Conservation (phyloP, 2,888 invertebrate genomes). For the Stenchaetothrips biformis region DNA sequence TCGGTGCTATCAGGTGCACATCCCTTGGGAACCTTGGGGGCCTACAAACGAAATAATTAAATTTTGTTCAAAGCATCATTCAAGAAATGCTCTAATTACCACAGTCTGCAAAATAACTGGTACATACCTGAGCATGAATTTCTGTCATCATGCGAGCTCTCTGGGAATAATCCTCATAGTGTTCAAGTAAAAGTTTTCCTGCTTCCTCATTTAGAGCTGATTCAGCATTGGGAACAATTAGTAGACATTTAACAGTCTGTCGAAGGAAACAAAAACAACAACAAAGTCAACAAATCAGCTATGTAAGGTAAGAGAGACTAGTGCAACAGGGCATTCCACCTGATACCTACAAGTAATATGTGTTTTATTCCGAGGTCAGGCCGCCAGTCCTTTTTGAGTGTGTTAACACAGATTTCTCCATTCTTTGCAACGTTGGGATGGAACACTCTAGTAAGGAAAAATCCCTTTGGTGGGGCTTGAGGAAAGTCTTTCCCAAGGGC, state of each 20-base stretch:
- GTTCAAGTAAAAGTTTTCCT: conserved; percentile 85
- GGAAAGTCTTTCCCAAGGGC: conserved; percentile 91
- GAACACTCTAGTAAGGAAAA: conserved; percentile 92
- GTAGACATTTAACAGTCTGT: conserved; percentile 86
- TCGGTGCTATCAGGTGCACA: conserved; percentile 44
- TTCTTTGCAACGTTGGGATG: conserved; percentile 92
- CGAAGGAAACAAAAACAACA: conserved; percentile 27
- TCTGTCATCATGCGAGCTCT: conserved; percentile 87
- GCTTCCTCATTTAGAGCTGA: conserved; percentile 97
- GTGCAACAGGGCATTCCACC: conserved; percentile 12
- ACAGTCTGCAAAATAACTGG: conserved; percentile 29
- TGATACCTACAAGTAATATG: conserved; percentile 73
- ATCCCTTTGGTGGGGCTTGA: conserved; percentile 84
- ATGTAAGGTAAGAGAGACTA: neutral
- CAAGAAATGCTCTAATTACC: conserved; percentile 25
- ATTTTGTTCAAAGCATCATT: neutral
- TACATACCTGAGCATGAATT: conserved; percentile 71
- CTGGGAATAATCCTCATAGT: conserved; percentile 87
- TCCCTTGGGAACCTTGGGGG: conserved; percentile 50
- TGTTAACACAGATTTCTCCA: conserved; percentile 96
- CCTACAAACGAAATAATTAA: conserved; percentile 44
- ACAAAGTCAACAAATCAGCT: neutral
- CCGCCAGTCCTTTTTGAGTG: conserved; percentile 94
- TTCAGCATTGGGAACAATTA: conserved; percentile 95
- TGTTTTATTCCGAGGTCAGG: conserved; percentile 92